These are phyloP conservation scores for Myotis pilosus DNA, from an alignment of 2,797 vertebrate genomes.

Conservation along the genomic window DNA sequence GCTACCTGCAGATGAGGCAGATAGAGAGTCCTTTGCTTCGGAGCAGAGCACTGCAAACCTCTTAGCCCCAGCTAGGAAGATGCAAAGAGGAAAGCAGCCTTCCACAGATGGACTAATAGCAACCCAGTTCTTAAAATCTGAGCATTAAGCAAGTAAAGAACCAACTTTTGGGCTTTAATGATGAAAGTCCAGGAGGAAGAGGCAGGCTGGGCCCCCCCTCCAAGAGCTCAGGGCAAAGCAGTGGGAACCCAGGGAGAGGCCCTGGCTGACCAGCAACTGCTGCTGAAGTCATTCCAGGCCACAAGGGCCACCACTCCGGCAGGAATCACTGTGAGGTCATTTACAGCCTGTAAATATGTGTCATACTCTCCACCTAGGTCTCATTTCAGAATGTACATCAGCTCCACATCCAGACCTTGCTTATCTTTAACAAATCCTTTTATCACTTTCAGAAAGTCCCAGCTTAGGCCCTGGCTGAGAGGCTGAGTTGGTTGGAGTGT, in stretches of 20 bases:
- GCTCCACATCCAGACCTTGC: background rate
- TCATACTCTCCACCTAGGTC: background rate
- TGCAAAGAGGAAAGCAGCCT: background rate
- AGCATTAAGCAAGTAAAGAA: background rate
- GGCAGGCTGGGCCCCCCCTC: background rate
- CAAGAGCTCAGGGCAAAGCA: background rate
- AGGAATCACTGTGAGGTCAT: background rate
- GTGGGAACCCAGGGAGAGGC: background rate
- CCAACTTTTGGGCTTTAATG: background rate
- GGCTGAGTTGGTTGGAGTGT: background rate
- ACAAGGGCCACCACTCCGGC: background rate
- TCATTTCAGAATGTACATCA: conserved; percentile 27
- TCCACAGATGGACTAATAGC: background rate
- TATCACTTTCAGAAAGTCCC: conserved; percentile 43
- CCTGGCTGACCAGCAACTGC: background rate
- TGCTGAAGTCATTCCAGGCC: background rate
- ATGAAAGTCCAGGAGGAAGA: background rate
- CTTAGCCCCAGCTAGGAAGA: background rate
- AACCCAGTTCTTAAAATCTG: background rate
- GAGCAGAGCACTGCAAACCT: background rate
- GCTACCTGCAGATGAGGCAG: background rate
- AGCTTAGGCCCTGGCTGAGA: background rate
- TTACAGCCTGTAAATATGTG: background rate
- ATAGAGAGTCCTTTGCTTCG: background rate
- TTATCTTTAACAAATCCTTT: conserved; percentile 43